Evolutionary conservation across 1,140 invertebrate genomes (phyloP).

Genomic region (Hestina assimilis): DNA sequence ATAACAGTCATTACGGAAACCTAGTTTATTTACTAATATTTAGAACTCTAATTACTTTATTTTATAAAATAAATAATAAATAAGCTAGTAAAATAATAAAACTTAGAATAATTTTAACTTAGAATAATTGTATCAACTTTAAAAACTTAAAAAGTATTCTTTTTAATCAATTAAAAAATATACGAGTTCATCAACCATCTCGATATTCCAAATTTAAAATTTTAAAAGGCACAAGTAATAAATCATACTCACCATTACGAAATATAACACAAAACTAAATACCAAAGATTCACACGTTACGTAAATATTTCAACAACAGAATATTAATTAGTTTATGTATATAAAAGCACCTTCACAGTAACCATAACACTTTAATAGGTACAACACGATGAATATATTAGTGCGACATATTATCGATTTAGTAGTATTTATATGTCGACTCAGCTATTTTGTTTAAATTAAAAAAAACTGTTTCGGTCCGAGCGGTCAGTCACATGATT

Average conservation of each 20-base stretch:
- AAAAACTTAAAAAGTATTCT: no score
- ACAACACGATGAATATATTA: conserved; percentile 17
- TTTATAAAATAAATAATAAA: no score
- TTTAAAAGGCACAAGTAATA: no score
- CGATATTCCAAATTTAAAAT: no score
- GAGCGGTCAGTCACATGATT: conserved; percentile 32
- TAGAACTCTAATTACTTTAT: no score
- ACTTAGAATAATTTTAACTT: no score
- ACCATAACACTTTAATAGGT: conserved; percentile 11
- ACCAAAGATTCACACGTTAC: conserved; percentile 19
- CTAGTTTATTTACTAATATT: no score
- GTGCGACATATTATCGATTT: conserved; percentile 14
- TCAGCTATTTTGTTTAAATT: background rate
- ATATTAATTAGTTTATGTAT: conserved; percentile 17
- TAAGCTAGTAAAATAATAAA: no score
- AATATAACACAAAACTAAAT: background rate
- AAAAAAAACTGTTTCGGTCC: background rate
- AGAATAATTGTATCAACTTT: no score
- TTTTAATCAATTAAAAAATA: no score
- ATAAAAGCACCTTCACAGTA: conserved; percentile 6
- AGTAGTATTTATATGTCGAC: background rate
- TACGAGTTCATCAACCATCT: no score
- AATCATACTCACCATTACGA: background rate
- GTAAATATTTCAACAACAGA: conserved; percentile 27
- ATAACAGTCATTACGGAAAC: no score